Percentiles rank a stretch among this genome's conserved stretches.
These are phyloP conservation scores for Orchestia grillus DNA, from an alignment of 1,140 invertebrate genomes.

Conservation along the genomic window DNA sequence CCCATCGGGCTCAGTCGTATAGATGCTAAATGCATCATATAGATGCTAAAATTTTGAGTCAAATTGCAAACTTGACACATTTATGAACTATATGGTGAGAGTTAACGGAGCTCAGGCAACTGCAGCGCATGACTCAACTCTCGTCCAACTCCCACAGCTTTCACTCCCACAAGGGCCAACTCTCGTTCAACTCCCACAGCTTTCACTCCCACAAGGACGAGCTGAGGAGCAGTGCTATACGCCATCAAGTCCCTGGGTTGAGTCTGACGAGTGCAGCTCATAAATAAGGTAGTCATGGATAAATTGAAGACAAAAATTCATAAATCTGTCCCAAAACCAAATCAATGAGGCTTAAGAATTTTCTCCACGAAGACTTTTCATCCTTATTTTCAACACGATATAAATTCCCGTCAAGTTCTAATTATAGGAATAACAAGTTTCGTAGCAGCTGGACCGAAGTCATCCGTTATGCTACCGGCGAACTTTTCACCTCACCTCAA, in stretches of 20 bases:
- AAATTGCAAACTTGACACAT: background rate
- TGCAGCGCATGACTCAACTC: too few relatives aligned
- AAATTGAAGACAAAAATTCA: background rate
- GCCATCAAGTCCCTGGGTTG: too few relatives aligned
- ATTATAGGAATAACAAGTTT: background rate
- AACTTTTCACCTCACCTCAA: constrained; percentile 75
- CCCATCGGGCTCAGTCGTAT: too few relatives aligned
- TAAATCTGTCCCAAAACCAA: background rate
- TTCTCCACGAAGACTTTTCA: background rate
- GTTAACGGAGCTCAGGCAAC: background rate
- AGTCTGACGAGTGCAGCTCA: background rate
- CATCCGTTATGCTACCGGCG: background rate
- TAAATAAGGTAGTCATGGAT: background rate
- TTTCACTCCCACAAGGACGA: background rate
- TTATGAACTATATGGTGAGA: background rate
- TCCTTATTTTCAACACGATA: background rate
- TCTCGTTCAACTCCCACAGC: too few relatives aligned
- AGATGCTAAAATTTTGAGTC: too few relatives aligned
- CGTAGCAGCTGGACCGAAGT: background rate
- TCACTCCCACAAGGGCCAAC: background rate
- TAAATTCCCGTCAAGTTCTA: background rate
- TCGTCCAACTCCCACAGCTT: background rate
- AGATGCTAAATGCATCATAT: too few relatives aligned
- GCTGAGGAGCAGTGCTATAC: too few relatives aligned
- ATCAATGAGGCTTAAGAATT: background rate